A percentile compares a stretch with the other conserved stretches of the same genome.
Evolutionary conservation across 2,113 vertebrate genomes (phyloP).

Genomic region (Eleginops maclovinus): DNA sequence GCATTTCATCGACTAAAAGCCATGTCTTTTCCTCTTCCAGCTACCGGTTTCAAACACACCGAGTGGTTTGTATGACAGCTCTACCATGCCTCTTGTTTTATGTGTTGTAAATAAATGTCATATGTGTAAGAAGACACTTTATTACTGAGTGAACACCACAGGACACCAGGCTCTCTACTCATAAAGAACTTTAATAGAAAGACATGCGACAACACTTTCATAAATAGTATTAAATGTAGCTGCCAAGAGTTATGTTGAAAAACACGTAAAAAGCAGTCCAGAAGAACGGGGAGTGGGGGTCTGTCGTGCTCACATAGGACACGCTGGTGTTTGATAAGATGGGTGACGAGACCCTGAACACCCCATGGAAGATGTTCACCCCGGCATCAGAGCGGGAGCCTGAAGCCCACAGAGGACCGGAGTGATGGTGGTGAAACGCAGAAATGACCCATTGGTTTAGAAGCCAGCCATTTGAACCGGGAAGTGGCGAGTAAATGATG

Average conservation of each 20-base stretch:
- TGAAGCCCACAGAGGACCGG: conserved; percentile 17
- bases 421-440: conserved; percentile 27
- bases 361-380: conserved; percentile 43
- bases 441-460: conserved; percentile 27
- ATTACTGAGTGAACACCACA: conserved; percentile 12
- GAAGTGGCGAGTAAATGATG: too few relatives aligned
- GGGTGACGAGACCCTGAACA: conserved; percentile 44
- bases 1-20: too few relatives aligned
- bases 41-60: conserved; percentile 87
- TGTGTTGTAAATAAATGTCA: conserved; percentile 47
- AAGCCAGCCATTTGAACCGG: too few relatives aligned
- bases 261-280: conserved; percentile 81
- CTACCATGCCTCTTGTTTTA: background rate
- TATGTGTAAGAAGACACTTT: background rate
- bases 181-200: conserved; percentile 87
- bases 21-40: conserved; percentile 68
- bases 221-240: conserved; percentile 87
- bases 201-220: conserved; percentile 83
- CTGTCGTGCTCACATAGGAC: conserved; percentile 52
- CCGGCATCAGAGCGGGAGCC: conserved; percentile 21
- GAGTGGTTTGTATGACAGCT: conserved; percentile 88
- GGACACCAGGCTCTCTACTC: conserved; percentile 52
- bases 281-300: conserved; percentile 60
- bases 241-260: conserved; percentile 83
- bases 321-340: conserved; percentile 70